phyloP scores from a whole-genome alignment of 2,888 invertebrate species.

The Agrochola circellaris region DNA sequence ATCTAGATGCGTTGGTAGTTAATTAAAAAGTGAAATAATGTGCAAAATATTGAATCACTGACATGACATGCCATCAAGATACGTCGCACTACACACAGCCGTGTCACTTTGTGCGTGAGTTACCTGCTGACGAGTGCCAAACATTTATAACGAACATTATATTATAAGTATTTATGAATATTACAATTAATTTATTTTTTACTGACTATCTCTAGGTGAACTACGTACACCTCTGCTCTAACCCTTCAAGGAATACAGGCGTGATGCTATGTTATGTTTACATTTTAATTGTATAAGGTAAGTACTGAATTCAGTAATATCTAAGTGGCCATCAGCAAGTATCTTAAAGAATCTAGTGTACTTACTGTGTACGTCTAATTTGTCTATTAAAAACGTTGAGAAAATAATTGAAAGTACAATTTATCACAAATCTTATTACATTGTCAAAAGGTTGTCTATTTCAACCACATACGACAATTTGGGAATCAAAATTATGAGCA shows the following conservation, averaged over 20 bases:
- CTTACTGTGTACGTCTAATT: neutral
- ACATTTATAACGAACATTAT: neutral
- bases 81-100: slow-evolving; percentile 7
- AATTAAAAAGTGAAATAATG: slow-evolving; percentile 21
- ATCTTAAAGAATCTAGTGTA: neutral
- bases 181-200: too few relatives aligned
- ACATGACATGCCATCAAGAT: slow-evolving; percentile 40
- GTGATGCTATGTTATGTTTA: too few relatives aligned
- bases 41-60: slow-evolving; percentile 11
- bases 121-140: slow-evolving; percentile 24
- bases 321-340: neutral
- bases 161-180: neutral
- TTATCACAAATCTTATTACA: neutral
- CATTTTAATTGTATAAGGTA: too few relatives aligned
- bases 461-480: slow-evolving; percentile 4
- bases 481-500: slow-evolving; percentile 12
- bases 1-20: neutral
- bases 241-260: too few relatives aligned
- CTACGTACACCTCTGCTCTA: too few relatives aligned
- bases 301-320: too few relatives aligned
- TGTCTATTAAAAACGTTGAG: neutral
- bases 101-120: slow-evolving; percentile 23
- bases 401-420: neutral
- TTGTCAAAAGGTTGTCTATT: slow-evolving; percentile 3
- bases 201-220: too few relatives aligned